Percentiles rank a stretch among this genome's conserved stretches.
Conservation (phyloP, 1,140 invertebrate genomes). For the Cryptotermes secundus region DNA sequence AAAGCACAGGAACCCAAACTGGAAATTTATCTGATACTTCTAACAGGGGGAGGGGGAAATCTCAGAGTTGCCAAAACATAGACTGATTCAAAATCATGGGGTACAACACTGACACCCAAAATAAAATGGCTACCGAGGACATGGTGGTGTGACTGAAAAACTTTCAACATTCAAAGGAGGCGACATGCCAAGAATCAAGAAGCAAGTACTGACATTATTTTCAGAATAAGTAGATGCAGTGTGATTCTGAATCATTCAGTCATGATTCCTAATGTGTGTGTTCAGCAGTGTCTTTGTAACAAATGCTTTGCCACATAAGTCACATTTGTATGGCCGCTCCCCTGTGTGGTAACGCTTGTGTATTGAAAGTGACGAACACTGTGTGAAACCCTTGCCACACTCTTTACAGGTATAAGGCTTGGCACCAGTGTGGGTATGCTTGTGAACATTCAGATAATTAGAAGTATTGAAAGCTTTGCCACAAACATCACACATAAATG, state of each 20-base stretch:
- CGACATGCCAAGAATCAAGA: too few relatives aligned
- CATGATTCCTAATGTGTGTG: constrained; percentile 50
- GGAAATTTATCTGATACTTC: too few relatives aligned
- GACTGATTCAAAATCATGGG: too few relatives aligned
- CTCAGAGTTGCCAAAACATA: too few relatives aligned
- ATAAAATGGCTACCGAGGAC: too few relatives aligned
- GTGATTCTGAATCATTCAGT: background rate
- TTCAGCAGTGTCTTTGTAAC: constrained; percentile 39
- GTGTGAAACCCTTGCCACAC: constrained; percentile 37
- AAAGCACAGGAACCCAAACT: too few relatives aligned
- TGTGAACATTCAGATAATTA: constrained; percentile 63
- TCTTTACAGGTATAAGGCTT: constrained; percentile 53
- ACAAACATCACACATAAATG: constrained; percentile 51
- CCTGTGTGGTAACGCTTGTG: constrained; percentile 44
- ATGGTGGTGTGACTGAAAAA: too few relatives aligned
- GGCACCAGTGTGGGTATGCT: constrained; percentile 66
- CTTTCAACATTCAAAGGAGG: too few relatives aligned
- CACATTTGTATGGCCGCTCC: constrained; percentile 37
- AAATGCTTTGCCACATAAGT: constrained; percentile 49
- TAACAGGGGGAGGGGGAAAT: too few relatives aligned
- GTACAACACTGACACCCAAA: too few relatives aligned
- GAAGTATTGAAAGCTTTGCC: constrained; percentile 60
- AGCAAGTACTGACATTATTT: too few relatives aligned
- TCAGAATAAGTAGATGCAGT: too few relatives aligned
- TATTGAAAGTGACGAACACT: constrained; percentile 34